Percentiles rank a stretch among this genome's conserved stretches.
phyloP scores from a whole-genome alignment of 2,888 invertebrate species.

The Melinopterus prodromus region DNA sequence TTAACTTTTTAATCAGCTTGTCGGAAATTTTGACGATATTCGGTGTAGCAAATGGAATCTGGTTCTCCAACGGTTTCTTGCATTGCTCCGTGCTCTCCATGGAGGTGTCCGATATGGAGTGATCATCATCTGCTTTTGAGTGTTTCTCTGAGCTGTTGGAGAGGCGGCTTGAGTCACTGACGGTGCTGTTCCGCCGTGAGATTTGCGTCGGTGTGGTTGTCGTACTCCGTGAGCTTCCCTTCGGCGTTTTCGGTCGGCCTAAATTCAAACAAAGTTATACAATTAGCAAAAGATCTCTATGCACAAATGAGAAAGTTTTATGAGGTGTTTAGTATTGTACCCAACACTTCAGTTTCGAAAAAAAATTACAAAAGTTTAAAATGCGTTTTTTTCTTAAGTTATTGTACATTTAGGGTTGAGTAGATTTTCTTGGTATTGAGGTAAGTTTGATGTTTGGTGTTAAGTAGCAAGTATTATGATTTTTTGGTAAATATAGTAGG shows the following conservation, averaged over 20 bases:
- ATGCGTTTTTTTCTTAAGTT: too few relatives aligned
- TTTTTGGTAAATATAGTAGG: too few relatives aligned
- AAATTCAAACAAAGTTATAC: too few relatives aligned
- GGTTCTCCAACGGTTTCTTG: slow-evolving; percentile 42
- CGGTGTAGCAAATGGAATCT: slow-evolving; percentile 48
- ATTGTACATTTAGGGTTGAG: too few relatives aligned
- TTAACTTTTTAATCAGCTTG: slow-evolving; percentile 54
- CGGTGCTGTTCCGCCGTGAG: slow-evolving; percentile 49
- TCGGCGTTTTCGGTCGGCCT: neutral
- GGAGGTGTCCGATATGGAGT: neutral
- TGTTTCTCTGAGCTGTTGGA: slow-evolving; percentile 52
- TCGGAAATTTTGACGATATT: slow-evolving; percentile 55
- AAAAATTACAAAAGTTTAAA: too few relatives aligned
- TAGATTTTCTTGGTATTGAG: too few relatives aligned
- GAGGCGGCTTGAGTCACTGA: slow-evolving; percentile 49
- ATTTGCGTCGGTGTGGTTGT: neutral
- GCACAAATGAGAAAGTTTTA: too few relatives aligned
- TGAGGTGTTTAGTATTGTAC: too few relatives aligned
- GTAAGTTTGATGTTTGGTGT: too few relatives aligned
- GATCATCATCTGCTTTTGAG: slow-evolving; percentile 46
- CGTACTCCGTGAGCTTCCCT: neutral
- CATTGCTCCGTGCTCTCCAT: slow-evolving; percentile 12
- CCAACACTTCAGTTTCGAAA: too few relatives aligned
- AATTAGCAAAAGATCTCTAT: too few relatives aligned
- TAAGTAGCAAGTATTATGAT: too few relatives aligned